phyloP scores from a whole-genome alignment of 2,888 invertebrate genomes.

The Aleiodes leptofemur region DNA sequence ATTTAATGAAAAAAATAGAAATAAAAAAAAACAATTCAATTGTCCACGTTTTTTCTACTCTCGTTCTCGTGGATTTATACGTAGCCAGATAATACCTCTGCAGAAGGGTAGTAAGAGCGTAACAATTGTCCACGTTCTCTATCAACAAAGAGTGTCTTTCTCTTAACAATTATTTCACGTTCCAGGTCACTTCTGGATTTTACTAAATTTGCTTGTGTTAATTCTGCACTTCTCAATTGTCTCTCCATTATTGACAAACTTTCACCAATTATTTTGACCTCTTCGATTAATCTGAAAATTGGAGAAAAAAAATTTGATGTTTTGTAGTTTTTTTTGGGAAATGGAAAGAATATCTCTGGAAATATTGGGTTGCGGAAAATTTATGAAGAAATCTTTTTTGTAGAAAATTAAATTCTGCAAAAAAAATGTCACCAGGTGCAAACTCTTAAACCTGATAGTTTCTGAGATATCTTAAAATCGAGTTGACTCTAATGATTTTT shows the following conservation, averaged over 20 bases:
- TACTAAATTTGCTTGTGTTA: constrained; percentile 77
- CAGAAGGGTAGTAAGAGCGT: constrained; percentile 84
- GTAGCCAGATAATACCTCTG: constrained; percentile 81
- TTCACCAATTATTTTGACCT: constrained; percentile 84
- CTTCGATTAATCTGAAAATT: constrained; percentile 78
- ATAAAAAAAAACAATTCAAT: constrained; percentile 33
- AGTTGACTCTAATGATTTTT: no score
- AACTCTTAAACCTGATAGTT: no score
- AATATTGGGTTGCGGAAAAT: neutral
- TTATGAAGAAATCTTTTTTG: neutral
- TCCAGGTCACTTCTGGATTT: constrained; percentile 80
- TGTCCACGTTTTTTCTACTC: constrained; percentile 31
- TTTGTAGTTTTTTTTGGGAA: no score
- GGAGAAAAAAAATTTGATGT: constrained; percentile 20
- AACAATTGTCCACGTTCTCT: constrained; percentile 81
- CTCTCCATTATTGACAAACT: constrained; percentile 81
- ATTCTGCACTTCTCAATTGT: constrained; percentile 82
- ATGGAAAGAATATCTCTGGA: neutral
- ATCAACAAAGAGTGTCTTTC: constrained; percentile 83
- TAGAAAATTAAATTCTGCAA: no score
- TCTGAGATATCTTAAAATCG: no score
- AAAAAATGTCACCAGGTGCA: no score
- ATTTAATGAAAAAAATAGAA: constrained; percentile 43
- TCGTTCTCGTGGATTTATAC: constrained; percentile 57
- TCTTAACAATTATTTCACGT: constrained; percentile 82